A percentile compares a stretch with the other conserved stretches of the same genome.
These are phyloP conservation scores for Micrasema longulum DNA, from an alignment of 1,140 invertebrate genomes.

Conservation along the genomic window DNA sequence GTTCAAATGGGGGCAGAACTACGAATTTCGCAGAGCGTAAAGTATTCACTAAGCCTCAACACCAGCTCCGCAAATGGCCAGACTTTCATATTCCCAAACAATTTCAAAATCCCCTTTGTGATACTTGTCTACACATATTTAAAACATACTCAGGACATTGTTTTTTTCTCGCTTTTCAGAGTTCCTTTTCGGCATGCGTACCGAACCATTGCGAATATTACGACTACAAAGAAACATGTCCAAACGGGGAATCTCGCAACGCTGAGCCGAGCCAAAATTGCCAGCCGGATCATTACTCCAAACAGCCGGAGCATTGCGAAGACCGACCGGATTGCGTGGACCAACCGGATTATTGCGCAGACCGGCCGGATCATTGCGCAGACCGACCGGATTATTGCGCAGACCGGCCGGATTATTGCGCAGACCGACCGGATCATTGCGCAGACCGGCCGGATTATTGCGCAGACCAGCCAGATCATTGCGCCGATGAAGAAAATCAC, in stretches of 20 bases:
- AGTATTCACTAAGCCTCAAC: too few relatives aligned
- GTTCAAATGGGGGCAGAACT: too few relatives aligned
- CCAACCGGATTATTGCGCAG: neutral
- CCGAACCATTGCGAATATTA: neutral
- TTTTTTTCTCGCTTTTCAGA: neutral
- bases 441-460: neutral
- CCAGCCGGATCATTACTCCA: neutral
- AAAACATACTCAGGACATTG: neutral
- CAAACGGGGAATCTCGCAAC: neutral
- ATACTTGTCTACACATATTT: neutral
- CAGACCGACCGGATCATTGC: neutral
- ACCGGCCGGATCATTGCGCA: neutral
- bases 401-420: neutral
- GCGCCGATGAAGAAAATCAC: too few relatives aligned
- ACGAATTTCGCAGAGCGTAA: too few relatives aligned
- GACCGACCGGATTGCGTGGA: neutral
- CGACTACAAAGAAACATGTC: neutral
- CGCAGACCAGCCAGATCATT: neutral
- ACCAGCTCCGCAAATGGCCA: neutral
- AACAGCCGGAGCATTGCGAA: neutral
- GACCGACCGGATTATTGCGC: neutral
- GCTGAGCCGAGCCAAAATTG: neutral
- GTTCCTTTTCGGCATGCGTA: too few relatives aligned
- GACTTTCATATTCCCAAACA: neutral
- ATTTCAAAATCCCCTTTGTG: neutral